These are phyloP conservation scores for Montifringilla adamsi DNA, from an alignment of 2,113 vertebrate species.

Conservation along the genomic window DNA sequence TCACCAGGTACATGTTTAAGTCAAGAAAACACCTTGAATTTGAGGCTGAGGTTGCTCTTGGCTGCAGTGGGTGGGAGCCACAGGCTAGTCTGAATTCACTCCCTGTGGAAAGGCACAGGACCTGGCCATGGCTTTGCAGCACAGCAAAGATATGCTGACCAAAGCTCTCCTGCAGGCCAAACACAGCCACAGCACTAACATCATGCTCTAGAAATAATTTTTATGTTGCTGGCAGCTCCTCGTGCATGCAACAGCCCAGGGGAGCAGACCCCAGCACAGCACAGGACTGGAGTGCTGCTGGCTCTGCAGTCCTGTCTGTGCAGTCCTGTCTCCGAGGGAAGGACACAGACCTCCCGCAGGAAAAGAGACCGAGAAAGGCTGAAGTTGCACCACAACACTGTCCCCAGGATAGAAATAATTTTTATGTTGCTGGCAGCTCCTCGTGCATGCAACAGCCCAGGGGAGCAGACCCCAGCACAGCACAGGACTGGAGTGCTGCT, in stretches of 20 bases:
- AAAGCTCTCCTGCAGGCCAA: background rate
- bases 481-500: background rate
- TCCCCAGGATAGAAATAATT: background rate
- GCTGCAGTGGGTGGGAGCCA: background rate
- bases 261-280: accelerated
- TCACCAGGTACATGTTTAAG: background rate
- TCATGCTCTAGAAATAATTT: background rate
- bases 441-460: accelerated
- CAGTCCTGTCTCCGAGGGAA: background rate
- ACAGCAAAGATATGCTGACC: background rate
- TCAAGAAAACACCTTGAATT: background rate
- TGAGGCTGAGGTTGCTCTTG: background rate
- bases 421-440: background rate
- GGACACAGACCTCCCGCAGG: accelerated
- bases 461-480: accelerated
- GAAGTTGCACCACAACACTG: background rate
- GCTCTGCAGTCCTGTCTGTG: background rate
- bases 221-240: background rate
- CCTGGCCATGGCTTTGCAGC: background rate
- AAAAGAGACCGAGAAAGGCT: background rate
- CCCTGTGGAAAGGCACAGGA: background rate
- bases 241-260: accelerated
- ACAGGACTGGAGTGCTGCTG: background rate
- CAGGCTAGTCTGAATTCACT: background rate
- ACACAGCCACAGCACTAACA: background rate